A percentile compares a stretch with the other conserved stretches of the same genome.
These are phyloP conservation scores for Drosophila erecta DNA, from an alignment of 1,140 invertebrate genomes.

Conservation along the genomic window DNA sequence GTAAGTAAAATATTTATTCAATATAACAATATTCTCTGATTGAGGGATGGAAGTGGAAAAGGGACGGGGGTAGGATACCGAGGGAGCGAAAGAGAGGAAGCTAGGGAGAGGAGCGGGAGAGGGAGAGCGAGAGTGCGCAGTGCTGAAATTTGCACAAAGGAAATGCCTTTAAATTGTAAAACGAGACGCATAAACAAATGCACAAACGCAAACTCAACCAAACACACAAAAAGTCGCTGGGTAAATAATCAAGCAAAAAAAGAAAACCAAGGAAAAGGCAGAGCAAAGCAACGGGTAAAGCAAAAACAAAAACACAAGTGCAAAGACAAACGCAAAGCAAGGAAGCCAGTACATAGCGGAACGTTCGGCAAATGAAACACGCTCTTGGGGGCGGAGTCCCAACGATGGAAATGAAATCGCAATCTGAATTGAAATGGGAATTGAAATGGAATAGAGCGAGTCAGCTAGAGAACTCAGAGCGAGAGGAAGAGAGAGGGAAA, in stretches of 20 bases:
- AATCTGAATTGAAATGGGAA: constrained; percentile 67
- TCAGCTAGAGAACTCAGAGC: constrained; percentile 12
- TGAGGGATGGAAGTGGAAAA: constrained; percentile 22
- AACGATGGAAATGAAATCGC: constrained; percentile 61
- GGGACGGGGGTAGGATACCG: not conserved
- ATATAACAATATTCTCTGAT: constrained; percentile 69
- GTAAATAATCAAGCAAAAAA: constrained; percentile 71
- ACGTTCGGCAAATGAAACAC: constrained; percentile 62
- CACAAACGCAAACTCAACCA: constrained; percentile 49
- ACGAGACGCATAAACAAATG: constrained; percentile 82
- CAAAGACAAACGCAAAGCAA: constrained; percentile 26
- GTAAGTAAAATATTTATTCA: constrained; percentile 82
- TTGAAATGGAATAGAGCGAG: constrained; percentile 60
- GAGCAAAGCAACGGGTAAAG: constrained; percentile 30
- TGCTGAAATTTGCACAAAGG: constrained; percentile 59
- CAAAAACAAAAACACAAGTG: constrained; percentile 20
- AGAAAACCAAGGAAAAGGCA: constrained; percentile 43
- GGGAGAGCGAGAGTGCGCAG: constrained; percentile 40
- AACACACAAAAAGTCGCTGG: constrained; percentile 56
- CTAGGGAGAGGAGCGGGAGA: constrained; percentile 6
- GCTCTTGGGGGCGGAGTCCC: constrained; percentile 63
- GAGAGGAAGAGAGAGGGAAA: constrained; percentile 2
- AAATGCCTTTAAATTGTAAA: constrained; percentile 82
- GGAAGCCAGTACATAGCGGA: constrained; percentile 61
- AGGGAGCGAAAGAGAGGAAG: constrained; percentile 14